Evolutionary conservation across 1,140 invertebrate species (phyloP).

Genomic region (Ridgeia piscesae): DNA sequence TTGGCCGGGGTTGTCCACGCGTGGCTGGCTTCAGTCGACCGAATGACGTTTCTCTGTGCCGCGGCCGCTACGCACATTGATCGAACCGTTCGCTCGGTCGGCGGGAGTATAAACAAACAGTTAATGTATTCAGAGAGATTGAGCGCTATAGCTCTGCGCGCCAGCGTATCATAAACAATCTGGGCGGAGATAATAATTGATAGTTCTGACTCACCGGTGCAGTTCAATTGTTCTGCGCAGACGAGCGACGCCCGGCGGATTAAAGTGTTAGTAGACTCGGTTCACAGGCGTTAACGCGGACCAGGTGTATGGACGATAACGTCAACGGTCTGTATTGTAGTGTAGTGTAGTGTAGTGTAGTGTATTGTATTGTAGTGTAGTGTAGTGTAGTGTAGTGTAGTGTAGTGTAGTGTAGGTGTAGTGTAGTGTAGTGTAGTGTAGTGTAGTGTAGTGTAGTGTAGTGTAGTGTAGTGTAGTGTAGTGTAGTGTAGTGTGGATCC

Average conservation of each 20-base stretch:
- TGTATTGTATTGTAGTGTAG: no score
- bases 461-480: no score
- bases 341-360: no score
- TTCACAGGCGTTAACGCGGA: background rate
- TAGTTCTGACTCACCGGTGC: background rate
- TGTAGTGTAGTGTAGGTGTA: no score
- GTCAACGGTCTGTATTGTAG: no score
- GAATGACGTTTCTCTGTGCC: background rate
- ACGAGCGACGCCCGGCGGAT: background rate
- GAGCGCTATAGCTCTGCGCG: background rate
- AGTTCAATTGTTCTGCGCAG: background rate
- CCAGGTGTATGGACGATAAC: background rate
- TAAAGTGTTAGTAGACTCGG: background rate
- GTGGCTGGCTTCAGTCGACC: background rate
- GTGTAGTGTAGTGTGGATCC: no score
- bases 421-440: no score
- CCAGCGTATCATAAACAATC: background rate
- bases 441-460: no score
- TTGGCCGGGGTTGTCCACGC: background rate
- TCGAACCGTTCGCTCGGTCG: background rate
- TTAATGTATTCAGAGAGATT: slow-evolving; percentile 1
- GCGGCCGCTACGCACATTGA: background rate
- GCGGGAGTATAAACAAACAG: background rate
- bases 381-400: no score
- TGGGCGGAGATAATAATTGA: background rate